These are phyloP conservation scores for Gymnogyps californianus DNA, from an alignment of 2,113 vertebrate species.

Conservation along the genomic window DNA sequence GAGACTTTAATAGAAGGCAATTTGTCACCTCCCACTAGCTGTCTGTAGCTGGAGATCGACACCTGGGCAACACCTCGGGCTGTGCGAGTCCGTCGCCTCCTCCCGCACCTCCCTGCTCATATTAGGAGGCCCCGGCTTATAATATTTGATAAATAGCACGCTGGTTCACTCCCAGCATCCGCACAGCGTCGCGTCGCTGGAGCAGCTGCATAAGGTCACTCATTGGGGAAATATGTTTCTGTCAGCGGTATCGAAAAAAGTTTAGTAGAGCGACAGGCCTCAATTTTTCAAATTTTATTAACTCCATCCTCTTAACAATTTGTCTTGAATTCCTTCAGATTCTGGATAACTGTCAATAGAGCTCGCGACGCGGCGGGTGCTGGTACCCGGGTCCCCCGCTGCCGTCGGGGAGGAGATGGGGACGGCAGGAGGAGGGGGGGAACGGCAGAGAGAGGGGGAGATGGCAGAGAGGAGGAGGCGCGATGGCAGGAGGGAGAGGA, in stretches of 20 bases:
- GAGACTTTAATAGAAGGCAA: slow-evolving; percentile 67
- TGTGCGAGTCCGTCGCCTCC: slow-evolving; percentile 37
- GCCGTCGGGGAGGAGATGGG: neutral
- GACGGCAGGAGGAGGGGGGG: neutral
- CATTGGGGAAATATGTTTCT: slow-evolving; percentile 87
- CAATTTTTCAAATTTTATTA: slow-evolving; percentile 89
- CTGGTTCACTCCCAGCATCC: slow-evolving; percentile 13
- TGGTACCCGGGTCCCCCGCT: neutral
- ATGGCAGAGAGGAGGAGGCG: neutral
- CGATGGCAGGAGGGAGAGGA: neutral
- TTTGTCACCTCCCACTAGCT: slow-evolving; percentile 80
- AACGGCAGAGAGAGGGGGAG: neutral
- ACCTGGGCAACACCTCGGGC: slow-evolving; percentile 77
- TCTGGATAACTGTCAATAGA: slow-evolving; percentile 71
- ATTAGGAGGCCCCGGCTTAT: slow-evolving; percentile 69
- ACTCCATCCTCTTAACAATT: slow-evolving; percentile 78
- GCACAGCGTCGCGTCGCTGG: neutral
- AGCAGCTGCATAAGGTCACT: slow-evolving; percentile 78
- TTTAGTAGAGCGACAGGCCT: slow-evolving; percentile 79
- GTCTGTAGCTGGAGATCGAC: slow-evolving; percentile 68
- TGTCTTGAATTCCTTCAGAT: slow-evolving; percentile 79
- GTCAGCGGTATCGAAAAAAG: slow-evolving; percentile 80
- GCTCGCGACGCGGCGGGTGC: neutral
- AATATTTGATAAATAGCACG: slow-evolving; percentile 77
- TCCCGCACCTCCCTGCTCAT: slow-evolving; percentile 8